Evolutionary conservation across 92 coral and sea anemone species (phyloP), one percentile per base, ranked within the genome.

Genomic region (Palythoa heliodiscus): DNA sequence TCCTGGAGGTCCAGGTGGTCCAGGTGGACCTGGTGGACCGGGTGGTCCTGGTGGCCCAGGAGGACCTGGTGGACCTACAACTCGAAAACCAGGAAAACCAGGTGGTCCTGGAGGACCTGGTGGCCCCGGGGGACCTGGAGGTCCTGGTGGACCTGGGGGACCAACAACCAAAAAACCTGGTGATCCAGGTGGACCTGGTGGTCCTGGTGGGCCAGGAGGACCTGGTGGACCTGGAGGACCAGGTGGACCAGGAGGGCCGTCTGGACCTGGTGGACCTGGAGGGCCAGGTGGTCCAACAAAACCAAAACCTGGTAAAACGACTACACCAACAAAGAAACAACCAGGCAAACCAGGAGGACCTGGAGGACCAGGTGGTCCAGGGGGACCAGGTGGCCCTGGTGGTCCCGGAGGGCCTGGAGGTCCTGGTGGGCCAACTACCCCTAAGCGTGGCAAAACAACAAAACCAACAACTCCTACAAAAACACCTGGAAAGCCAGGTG

Each of bases 1-100:
- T 7, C 98, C 97, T 2, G 95, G 95, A n/a, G 95, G 95, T 0
- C 96, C 96, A 11, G 93, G 93, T 0, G 89, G 91, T 2, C 94
- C 94, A 1, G 88, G 92, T 13, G 94, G 94, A 17, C 94, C 92
- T 0, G 81, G 60, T 35, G 87, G 87, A 38, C 82, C 87, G 14
- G 93, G 91, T 7, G 89, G 93, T n/a, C 98, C 98, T 2, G 95
- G 95, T 48, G 94, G 94, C 1, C 97, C 97, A 9, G 94, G 87
- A 22, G 89, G 87, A 23, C 92, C 92, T 52, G 88, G 77, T 63
- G 77, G 87, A 19, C 91, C 95, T 43, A 43, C 50, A 43, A 43
- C 50, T 43, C 6, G 50, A 43, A 43, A 43, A 43, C 50, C 50
- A 81, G 87, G 91, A 19, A 81, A 85, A 5, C 95, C 94, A 53